Conservation (phyloP, 2,113 vertebrate genomes). For the Apteryx mantelli region DNA sequence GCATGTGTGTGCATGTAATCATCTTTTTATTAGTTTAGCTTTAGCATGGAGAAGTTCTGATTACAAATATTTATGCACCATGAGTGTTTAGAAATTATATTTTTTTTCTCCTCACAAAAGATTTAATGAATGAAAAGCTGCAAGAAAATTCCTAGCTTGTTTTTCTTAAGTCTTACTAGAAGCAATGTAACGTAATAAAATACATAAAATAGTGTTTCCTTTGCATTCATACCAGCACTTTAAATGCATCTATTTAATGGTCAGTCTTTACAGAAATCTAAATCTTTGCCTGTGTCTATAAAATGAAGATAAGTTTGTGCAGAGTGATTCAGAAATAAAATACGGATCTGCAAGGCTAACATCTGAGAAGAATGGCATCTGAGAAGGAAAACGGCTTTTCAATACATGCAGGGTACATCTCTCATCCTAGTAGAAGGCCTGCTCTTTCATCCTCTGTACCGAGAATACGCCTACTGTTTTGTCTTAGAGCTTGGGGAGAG, state of each 20-base stretch:
- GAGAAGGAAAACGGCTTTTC: not conserved
- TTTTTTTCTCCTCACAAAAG: not conserved
- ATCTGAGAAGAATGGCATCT: not conserved
- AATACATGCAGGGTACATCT: not conserved
- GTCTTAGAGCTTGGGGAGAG: not conserved
- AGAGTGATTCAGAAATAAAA: not conserved
- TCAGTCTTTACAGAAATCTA: not conserved
- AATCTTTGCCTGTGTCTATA: not conserved
- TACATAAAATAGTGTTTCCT: not conserved
- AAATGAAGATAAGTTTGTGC: not conserved
- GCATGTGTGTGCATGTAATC: not conserved
- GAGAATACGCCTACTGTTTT: not conserved
- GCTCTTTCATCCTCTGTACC: not conserved
- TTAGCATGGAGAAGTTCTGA: constrained; percentile 20
- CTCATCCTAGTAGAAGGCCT: not conserved
- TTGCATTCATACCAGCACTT: not conserved
- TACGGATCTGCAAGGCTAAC: not conserved
- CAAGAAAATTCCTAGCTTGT: not conserved
- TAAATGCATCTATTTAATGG: not conserved
- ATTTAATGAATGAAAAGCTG: not conserved
- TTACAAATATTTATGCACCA: constrained; percentile 58
- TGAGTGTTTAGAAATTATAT: not conserved
- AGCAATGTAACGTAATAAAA: not conserved
- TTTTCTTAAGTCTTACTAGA: not conserved
- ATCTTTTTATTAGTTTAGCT: constrained; percentile 46